A percentile compares a stretch with the other conserved stretches of the same genome.
Evolutionary conservation across 2,888 invertebrate genomes (phyloP).

Genomic region (Dasysyrphus tricinctus): DNA sequence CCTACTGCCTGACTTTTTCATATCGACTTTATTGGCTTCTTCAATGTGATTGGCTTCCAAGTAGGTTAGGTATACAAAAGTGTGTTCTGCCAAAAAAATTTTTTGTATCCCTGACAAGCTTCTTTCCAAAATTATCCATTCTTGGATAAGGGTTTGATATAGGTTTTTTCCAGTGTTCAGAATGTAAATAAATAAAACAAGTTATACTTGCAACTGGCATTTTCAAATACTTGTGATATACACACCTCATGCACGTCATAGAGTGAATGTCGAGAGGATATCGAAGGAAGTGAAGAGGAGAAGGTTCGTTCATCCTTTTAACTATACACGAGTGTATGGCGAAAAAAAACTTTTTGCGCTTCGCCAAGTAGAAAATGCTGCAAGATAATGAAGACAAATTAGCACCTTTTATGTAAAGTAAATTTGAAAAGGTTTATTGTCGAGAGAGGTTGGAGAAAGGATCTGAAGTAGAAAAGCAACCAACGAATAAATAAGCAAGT

Average conservation of each 20-base stretch:
- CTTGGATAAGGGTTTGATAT: background rate
- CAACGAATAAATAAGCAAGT: conserved; percentile 9
- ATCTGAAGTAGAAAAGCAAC: conserved; percentile 16
- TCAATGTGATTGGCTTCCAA: background rate
- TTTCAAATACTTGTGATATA: conserved; percentile 17
- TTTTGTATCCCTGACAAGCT: background rate
- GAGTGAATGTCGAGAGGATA: background rate
- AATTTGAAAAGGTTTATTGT: conserved; percentile 29
- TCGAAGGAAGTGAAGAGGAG: too few relatives aligned
- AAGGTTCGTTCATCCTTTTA: conserved; percentile 5
- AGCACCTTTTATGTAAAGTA: conserved; percentile 59
- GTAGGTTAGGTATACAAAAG: conserved; percentile 3
- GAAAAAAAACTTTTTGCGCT: conserved; percentile 50
- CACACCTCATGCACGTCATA: background rate
- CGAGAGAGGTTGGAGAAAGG: conserved; percentile 8
- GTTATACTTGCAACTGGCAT: conserved; percentile 37
- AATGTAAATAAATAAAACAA: conserved; percentile 41
- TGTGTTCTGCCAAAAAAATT: conserved; percentile 6
- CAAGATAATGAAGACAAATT: conserved; percentile 62
- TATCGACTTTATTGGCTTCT: background rate
- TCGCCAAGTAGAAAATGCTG: conserved; percentile 62
- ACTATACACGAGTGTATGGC: conserved; percentile 1
- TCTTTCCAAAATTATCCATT: background rate
- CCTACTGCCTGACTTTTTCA: background rate
- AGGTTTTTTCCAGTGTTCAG: background rate